Evolutionary conservation across 2,113 vertebrate species (phyloP).

Genomic region (Camarhynchus parvulus): DNA sequence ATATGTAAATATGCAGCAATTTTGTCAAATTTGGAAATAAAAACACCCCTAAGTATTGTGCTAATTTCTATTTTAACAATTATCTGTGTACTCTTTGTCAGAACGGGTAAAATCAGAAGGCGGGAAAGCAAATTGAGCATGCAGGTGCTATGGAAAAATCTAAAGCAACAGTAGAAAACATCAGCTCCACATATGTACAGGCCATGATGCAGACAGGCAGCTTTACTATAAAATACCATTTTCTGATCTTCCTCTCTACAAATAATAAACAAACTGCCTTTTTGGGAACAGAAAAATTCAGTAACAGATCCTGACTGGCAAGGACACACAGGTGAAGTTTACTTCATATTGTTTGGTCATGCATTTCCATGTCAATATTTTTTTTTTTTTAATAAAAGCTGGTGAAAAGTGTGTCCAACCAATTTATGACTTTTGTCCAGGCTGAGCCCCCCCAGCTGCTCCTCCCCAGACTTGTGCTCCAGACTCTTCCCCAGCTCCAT

Average conservation of each 20-base stretch:
- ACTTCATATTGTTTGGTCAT: neutral
- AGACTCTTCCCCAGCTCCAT: neutral
- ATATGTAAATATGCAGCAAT: neutral
- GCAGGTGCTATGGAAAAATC: neutral
- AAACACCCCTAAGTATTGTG: neutral
- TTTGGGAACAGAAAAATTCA: neutral
- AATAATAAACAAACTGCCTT: neutral
- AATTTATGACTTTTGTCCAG: neutral
- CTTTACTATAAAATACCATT: neutral
- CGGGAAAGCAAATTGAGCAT: neutral
- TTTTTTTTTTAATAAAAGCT: neutral
- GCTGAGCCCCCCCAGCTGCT: neutral
- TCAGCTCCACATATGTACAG: neutral
- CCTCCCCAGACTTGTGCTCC: neutral
- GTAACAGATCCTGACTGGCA: neutral
- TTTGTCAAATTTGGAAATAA: neutral
- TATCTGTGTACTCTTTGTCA: neutral
- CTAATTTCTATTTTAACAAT: neutral
- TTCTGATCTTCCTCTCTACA: neutral
- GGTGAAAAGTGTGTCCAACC: neutral
- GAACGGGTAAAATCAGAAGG: neutral
- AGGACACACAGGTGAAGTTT: conserved; percentile 51
- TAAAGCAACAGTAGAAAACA: neutral
- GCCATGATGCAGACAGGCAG: neutral
- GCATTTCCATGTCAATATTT: neutral